Base-by-base conservation (phyloP, 2,797 vertebrate species). In the Bovichtus diacanthus region DNA sequence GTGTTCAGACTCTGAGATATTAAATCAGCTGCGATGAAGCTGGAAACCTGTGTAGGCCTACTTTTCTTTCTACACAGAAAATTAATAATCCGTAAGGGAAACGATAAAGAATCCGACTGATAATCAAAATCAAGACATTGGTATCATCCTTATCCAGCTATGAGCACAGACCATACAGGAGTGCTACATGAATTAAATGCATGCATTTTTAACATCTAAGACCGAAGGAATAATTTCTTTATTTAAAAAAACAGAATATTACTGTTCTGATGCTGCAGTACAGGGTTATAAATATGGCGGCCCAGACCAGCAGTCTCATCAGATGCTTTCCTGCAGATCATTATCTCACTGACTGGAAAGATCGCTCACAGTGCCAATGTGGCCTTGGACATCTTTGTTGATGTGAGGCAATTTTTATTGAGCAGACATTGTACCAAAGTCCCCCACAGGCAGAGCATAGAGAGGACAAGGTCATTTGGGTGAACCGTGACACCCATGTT, bases 381-480 rank as follows among this genome's bases (percentile, higher is more conserved):
- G 53, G 66, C 66, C 53, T 61, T 59, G 31, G 58, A 49, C 36
- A 27, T 64, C 23, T 73, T 75, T 78, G 63, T 60, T 65, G 51
- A 67, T 49, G 70, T 76, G 19, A 9, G 65, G 71, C 62, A 23
- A 38, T 77, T 80, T 68, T 70, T 76, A 80, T 83, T 25, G 71
- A 87, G 71, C 27, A 49, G 54, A 41, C 44, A 2, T 60, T 19
- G 13, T 39, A 43, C 7, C 9, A 18, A 53, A 50, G 34, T 46
- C 64, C 43, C 43, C 18, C 23, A 25, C 53, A 6, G 51, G 53
- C 74, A 15, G 15, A 65, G 36, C 29, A 41, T 39, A 74, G 44
- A 49, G 44, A 43, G 53, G 67, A 69, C 82, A 76, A 88, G 84
- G 87, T 90, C 74, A 43, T 78, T 43, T 41, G 59, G 55, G 21